These are phyloP conservation scores for Lasioglossum morio DNA, from an alignment of 2,888 invertebrate genomes.

Conservation along the genomic window DNA sequence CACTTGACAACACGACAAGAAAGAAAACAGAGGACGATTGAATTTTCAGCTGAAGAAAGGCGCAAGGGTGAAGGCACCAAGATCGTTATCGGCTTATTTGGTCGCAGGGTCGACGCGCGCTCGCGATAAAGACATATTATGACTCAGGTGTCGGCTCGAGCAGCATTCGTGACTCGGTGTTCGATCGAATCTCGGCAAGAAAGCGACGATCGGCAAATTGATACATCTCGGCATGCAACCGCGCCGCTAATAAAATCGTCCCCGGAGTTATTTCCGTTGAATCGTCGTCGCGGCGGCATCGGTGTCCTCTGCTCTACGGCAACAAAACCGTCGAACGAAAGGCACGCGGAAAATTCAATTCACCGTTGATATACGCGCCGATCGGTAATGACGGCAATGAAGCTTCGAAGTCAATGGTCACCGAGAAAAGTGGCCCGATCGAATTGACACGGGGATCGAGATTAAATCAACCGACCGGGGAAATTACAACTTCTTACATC, in stretches of 20 bases:
- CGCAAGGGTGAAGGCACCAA: not conserved
- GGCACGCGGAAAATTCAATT: conserved; percentile 32
- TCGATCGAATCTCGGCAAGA: conserved; percentile 15
- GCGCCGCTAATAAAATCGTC: conserved; percentile 4
- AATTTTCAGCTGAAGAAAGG: not conserved
- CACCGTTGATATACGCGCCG: conserved; percentile 21
- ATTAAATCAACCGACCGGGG: conserved; percentile 10
- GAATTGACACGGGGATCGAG: conserved; percentile 19
- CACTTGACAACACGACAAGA: not conserved
- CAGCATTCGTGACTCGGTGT: not conserved
- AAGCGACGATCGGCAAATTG: conserved; percentile 21
- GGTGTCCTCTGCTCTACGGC: not conserved
- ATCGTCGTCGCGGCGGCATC: not conserved
- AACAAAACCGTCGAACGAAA: not conserved
- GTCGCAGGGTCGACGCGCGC: not conserved
- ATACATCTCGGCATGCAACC: conserved; percentile 10
- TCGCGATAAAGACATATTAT: conserved; percentile 3
- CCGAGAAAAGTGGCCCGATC: conserved; percentile 23
- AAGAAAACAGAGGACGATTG: not conserved
- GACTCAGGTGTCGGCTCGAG: not conserved
- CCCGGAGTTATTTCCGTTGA: not conserved
- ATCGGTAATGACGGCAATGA: conserved; percentile 60
- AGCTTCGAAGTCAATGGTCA: conserved; percentile 45
- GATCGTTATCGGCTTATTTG: conserved; percentile 2
- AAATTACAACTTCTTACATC: not conserved